Evolutionary conservation across 2,888 invertebrate genomes (phyloP), one percentile per base, ranked within the genome.

Genomic region (Trisateles emortualis): DNA sequence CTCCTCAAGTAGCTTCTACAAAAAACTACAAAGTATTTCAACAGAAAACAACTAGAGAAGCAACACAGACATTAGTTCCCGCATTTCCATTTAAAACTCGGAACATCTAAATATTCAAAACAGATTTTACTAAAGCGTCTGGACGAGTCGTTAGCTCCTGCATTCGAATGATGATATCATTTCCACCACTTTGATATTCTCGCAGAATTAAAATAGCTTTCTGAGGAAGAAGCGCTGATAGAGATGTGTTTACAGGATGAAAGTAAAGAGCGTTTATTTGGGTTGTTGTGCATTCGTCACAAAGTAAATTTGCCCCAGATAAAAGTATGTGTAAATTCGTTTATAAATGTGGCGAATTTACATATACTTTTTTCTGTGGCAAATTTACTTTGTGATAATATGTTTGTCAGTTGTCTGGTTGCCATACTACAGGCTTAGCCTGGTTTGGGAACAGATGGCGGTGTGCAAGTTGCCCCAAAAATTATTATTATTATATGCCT

Each of bases 121-220:
- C 54, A 60, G 46, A 54, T 59, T 54, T 47, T 26, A 35, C 26
- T 24, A 42, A 47, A 56, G 36, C 14, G 42, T 55, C 38, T 40
- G 42, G 33, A 17, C 11, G 26, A 41, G 9, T 47, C 39, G 50
- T 47, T 52, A 17, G 39, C 59, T 41, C 46, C 44, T 58, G 47
- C 45, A 59, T 60, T 55, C 55, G 53, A 59, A 61, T 69, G 75
- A 75, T 71, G 57, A 64, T 64, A 73, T 74, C 68, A 76, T 74
- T 74, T 78, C 76, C 74, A 49, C 49, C 48, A 56, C 74, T 78
- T 74, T 73, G 66, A 71, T 72, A 75, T 72, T 73, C 63, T 29
- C 40, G 0, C 19, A 32, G 52, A 57, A 68, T 63, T 68, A 59
- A 68, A 76, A 74, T 66, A 72, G 67, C 64, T 59, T 72, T 73